Conservation (phyloP, 2,113 vertebrate genomes). For the Cygnus buccinator region DNA sequence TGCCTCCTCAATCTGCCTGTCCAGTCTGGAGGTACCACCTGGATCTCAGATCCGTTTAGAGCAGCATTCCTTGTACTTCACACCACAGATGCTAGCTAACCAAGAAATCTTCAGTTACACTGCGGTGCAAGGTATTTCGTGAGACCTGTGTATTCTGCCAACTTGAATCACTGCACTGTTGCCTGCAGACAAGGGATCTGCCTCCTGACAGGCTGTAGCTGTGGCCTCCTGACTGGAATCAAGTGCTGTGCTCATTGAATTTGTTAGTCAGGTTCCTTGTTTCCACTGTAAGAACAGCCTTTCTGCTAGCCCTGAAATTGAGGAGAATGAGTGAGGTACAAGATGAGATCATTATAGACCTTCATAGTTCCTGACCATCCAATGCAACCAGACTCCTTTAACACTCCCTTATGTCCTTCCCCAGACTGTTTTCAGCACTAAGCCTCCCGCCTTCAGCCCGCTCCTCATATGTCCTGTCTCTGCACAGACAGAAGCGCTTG, state of each 20-base stretch:
- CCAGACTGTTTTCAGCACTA: background rate
- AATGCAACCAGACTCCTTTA: background rate
- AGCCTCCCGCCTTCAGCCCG: background rate
- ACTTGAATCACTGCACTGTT: background rate
- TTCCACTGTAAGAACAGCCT: background rate
- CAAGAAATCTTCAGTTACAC: rapidly evolving
- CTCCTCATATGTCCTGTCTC: background rate
- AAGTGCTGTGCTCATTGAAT: background rate
- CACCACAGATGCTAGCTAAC: background rate
- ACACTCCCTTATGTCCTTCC: background rate
- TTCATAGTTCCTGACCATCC: background rate
- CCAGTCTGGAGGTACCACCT: background rate
- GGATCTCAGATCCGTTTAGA: background rate
- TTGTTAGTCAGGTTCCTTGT: background rate
- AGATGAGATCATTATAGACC: background rate
- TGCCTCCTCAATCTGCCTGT: background rate
- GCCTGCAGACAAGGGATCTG: background rate
- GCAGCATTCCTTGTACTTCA: background rate
- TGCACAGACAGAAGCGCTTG: background rate
- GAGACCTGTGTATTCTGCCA: background rate
- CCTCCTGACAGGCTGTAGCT: background rate
- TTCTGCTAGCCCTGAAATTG: background rate
- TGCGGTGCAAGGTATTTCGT: background rate
- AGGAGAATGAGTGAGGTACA: background rate
- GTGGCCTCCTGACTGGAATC: background rate